Evolutionary conservation across 2,113 vertebrate species (phyloP).

Genomic region (Labrus mixtus): DNA sequence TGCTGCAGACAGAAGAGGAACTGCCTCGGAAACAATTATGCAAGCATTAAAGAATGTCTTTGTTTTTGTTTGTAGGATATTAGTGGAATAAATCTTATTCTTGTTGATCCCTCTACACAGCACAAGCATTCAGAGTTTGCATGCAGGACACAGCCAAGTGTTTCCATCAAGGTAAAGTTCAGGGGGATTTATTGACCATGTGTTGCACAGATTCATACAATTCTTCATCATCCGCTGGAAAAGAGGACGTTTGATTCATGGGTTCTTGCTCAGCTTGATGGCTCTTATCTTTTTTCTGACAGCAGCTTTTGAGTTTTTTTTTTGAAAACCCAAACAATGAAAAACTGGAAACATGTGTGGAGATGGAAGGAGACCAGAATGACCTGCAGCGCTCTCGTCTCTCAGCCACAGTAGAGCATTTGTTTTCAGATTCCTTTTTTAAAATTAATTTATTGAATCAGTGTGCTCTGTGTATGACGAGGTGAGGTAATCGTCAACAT

Average conservation of each 20-base stretch:
- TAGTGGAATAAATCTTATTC: constrained; percentile 7
- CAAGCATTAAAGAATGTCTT: constrained; percentile 18
- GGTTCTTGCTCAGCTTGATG: constrained; percentile 62
- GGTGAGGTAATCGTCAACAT: neutral
- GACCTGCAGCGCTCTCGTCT: constrained; percentile 40
- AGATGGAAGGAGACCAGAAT: constrained; percentile 58
- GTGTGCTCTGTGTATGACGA: neutral
- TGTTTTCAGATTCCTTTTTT: constrained; percentile 38
- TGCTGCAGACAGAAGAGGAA: constrained; percentile 2
- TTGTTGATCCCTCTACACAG: constrained; percentile 8
- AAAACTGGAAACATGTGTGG: constrained; percentile 70
- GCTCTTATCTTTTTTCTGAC: constrained; percentile 74
- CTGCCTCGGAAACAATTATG: constrained; percentile 6
- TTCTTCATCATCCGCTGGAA: constrained; percentile 49
- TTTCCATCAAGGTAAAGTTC: constrained; percentile 66
- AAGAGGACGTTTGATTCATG: constrained; percentile 75
- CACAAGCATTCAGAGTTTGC: neutral
- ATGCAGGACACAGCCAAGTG: constrained; percentile 22
- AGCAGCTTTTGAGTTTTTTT: constrained; percentile 57
- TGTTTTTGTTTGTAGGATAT: constrained; percentile 36
- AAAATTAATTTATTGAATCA: constrained; percentile 26
- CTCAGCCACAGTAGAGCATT: constrained; percentile 20
- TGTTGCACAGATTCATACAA: constrained; percentile 73
- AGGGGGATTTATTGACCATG: constrained; percentile 77
- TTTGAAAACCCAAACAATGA: constrained; percentile 62